A percentile compares a stretch with the other conserved stretches of the same genome.
Conservation (phyloP, 2,113 vertebrate genomes). For the Neoarius graeffei region DNA sequence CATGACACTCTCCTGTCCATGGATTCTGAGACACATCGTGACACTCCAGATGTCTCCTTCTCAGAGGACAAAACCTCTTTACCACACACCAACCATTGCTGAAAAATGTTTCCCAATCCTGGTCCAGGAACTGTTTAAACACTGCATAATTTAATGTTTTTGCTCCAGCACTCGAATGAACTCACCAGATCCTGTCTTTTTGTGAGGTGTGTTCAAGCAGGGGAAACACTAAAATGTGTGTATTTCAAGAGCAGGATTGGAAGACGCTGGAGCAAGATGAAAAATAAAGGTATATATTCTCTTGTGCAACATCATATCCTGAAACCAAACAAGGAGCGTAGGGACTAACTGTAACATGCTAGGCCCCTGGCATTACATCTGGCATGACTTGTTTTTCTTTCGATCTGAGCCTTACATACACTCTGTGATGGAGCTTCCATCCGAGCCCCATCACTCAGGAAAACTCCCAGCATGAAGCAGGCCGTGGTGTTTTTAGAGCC, state of each 20-base stretch:
- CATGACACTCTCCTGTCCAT: not conserved
- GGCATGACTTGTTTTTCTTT: slow-evolving; percentile 45
- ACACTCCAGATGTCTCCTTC: not conserved
- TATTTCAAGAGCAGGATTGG: not conserved
- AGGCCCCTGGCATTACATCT: slow-evolving; percentile 28
- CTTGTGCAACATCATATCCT: not conserved
- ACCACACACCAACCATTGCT: not conserved
- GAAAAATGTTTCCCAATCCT: not conserved
- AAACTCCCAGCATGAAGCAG: slow-evolving; percentile 70
- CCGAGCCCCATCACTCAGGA: slow-evolving; percentile 71
- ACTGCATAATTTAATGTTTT: not conserved
- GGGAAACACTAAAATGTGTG: not conserved
- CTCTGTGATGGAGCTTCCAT: slow-evolving; percentile 75
- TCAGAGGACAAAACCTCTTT: not conserved
- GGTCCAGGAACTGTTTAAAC: not conserved
- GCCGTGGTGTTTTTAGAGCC: slow-evolving; percentile 71
- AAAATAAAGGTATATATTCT: slow-evolving; percentile 13
- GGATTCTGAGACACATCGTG: not conserved
- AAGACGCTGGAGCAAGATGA: not conserved
- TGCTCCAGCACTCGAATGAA: not conserved
- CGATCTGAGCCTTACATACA: slow-evolving; percentile 36
- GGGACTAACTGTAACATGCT: not conserved
- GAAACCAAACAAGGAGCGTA: not conserved
- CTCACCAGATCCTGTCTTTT: not conserved
- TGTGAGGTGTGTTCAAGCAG: not conserved